Conservation (phyloP, 2,888 invertebrate species). For the Morpho deidamia region DNA sequence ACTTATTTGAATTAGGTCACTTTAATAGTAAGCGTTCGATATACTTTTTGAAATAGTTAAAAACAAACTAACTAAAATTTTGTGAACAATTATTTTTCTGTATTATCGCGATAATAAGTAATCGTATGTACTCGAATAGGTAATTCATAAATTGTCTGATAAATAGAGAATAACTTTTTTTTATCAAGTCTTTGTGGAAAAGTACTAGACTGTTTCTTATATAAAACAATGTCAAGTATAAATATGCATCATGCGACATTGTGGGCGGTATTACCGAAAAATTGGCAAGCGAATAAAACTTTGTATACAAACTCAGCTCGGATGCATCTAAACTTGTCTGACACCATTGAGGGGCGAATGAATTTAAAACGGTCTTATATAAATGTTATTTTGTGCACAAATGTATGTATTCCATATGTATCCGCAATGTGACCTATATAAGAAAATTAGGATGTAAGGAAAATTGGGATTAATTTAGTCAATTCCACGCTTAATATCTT, state of each 20-base stretch:
- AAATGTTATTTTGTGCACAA: too few species aligned
- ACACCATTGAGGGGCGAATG: constrained; percentile 6
- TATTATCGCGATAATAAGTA: too few species aligned
- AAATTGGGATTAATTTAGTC: too few species aligned
- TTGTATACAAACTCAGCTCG: constrained; percentile 19
- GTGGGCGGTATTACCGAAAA: constrained; percentile 39
- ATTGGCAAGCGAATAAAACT: constrained; percentile 50
- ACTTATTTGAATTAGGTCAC: too few species aligned
- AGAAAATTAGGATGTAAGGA: too few species aligned
- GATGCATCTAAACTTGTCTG: constrained; percentile 15
- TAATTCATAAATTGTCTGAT: background rate
- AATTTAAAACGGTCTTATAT: background rate
- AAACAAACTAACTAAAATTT: too few species aligned
- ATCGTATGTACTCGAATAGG: background rate
- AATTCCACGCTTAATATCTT: too few species aligned
- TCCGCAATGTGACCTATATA: too few species aligned
- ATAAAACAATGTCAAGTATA: constrained; percentile 68
- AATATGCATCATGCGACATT: constrained; percentile 48
- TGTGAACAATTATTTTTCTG: too few species aligned
- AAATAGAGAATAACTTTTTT: background rate
- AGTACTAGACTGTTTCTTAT: constrained; percentile 55
- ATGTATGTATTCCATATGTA: too few species aligned
- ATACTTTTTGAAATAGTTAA: too few species aligned
- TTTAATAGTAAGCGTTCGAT: too few species aligned
- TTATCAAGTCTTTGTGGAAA: constrained; percentile 71